phyloP scores from a whole-genome alignment of 2,113 vertebrate genomes.

The Psophia crepitans region DNA sequence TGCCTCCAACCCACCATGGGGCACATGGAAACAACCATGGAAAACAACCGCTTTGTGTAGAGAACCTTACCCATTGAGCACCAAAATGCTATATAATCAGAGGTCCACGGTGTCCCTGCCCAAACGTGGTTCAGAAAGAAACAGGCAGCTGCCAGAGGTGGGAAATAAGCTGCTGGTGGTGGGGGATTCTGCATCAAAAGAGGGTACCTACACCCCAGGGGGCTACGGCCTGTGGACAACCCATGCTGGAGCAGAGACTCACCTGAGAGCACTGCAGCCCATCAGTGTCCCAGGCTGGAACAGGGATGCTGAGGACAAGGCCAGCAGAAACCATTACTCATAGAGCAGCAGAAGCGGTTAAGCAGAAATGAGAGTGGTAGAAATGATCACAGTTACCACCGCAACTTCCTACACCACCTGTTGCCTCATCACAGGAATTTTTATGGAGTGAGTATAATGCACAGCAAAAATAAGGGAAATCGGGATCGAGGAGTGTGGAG shows the following conservation, averaged over 20 bases:
- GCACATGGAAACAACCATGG: neutral
- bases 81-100: neutral
- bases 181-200: neutral
- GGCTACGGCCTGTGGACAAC: neutral
- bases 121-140: neutral
- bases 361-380: neutral
- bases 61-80: neutral
- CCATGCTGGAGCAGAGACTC: neutral
- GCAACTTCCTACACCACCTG: neutral
- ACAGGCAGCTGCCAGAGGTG: neutral
- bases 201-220: no score
- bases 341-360: neutral
- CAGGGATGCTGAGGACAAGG: neutral
- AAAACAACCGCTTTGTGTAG: neutral
- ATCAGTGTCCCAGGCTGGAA: rapidly evolving
- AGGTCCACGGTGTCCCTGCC: neutral
- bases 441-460: neutral
- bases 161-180: neutral
- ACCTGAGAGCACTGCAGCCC: neutral
- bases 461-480: neutral
- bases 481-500: neutral
- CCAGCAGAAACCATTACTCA: neutral
- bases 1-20: neutral
- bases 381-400: neutral
- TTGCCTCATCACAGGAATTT: neutral